Evolutionary conservation across 2,113 vertebrate species (phyloP).

Genomic region (Oncorhynchus masou): DNA sequence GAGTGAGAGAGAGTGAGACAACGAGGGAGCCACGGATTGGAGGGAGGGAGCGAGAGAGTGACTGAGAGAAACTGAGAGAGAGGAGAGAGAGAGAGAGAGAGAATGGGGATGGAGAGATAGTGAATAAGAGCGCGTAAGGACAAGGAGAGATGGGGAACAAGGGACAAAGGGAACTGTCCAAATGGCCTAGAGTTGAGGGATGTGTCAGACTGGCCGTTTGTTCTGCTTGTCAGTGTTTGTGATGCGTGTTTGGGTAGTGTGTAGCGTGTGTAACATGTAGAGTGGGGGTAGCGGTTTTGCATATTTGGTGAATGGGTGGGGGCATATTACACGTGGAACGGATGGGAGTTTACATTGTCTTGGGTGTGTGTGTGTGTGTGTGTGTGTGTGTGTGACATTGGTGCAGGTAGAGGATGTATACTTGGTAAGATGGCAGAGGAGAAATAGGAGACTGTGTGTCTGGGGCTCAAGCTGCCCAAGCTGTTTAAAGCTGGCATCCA

Average conservation of each 20-base stretch:
- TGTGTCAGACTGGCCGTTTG: slow-evolving; percentile 27
- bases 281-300: slow-evolving; percentile 19
- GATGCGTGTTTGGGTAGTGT: slow-evolving; percentile 8
- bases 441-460: slow-evolving; percentile 30
- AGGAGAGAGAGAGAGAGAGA: background rate
- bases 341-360: background rate
- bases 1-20: slow-evolving; percentile 4
- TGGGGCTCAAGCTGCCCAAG: slow-evolving; percentile 46
- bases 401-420: no score
- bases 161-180: background rate
- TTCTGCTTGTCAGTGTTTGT: slow-evolving; percentile 22
- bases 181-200: background rate
- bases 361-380: no score
- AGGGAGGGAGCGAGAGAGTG: slow-evolving; percentile 10
- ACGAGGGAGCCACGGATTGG: background rate
- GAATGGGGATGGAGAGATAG: background rate
- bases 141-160: background rate
- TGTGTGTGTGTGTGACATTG: slow-evolving; percentile 63
- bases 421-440: background rate
- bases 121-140: background rate
- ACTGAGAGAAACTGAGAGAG: background rate
- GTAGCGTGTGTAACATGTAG: slow-evolving; percentile 18
- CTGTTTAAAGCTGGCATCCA: slow-evolving; percentile 52
- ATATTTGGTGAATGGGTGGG: background rate
- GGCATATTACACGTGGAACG: slow-evolving; percentile 14